phyloP scores from a whole-genome alignment of 2,797 vertebrate species.

The Arnoldichthys spilopterus region DNA sequence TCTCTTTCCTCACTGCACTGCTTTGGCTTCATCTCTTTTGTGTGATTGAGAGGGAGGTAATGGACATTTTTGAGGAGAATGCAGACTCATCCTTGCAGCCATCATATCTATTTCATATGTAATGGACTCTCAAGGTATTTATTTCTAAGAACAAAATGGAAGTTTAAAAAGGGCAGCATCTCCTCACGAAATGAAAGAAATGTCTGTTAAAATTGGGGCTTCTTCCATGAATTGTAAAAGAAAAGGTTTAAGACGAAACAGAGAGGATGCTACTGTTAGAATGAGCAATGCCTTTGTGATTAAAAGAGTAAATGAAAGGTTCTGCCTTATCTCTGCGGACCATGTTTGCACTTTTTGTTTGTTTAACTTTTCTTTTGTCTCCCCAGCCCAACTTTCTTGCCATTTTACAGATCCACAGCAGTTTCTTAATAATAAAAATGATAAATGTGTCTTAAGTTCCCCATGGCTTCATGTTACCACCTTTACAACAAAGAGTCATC shows the following conservation, averaged over 20 bases:
- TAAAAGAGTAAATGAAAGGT: slow-evolving; percentile 75
- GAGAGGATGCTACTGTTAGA: slow-evolving; percentile 71
- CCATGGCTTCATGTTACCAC: neutral
- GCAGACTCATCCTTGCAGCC: slow-evolving; percentile 34
- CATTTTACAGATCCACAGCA: slow-evolving; percentile 7
- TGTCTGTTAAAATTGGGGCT: slow-evolving; percentile 65
- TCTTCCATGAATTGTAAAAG: slow-evolving; percentile 79
- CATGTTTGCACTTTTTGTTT: slow-evolving; percentile 33
- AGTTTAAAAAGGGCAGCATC: slow-evolving; percentile 55
- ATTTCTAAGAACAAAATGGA: slow-evolving; percentile 67
- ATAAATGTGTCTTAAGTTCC: slow-evolving; percentile 6
- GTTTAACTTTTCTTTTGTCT: neutral
- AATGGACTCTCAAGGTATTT: slow-evolving; percentile 69
- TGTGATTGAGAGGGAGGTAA: slow-evolving; percentile 33
- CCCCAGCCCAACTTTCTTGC: neutral
- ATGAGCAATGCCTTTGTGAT: slow-evolving; percentile 76
- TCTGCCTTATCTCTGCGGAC: slow-evolving; percentile 38
- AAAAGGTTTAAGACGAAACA: neutral
- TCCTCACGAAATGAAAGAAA: slow-evolving; percentile 59
- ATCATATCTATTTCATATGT: slow-evolving; percentile 48
- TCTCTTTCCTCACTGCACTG: slow-evolving; percentile 11
- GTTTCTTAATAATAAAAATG: slow-evolving; percentile 9
- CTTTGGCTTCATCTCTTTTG: slow-evolving; percentile 43
- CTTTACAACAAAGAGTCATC: neutral
- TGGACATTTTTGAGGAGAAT: slow-evolving; percentile 26